These are phyloP conservation scores for Anas platyrhynchos DNA, from an alignment of 2,113 vertebrate genomes.

Conservation along the genomic window DNA sequence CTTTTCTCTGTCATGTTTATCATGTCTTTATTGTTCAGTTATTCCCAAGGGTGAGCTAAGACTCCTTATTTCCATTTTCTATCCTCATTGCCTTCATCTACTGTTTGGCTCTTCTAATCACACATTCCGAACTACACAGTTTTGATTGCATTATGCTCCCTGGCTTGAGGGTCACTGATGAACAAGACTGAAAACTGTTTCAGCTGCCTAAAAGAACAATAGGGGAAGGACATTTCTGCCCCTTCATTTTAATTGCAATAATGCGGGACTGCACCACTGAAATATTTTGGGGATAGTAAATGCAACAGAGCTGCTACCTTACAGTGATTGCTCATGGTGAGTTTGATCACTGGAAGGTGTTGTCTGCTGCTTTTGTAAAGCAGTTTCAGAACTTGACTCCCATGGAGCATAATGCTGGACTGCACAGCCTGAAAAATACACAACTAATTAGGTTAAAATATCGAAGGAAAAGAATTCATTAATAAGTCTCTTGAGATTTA, in stretches of 20 bases:
- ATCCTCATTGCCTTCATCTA: background rate
- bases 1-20: background rate
- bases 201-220: background rate
- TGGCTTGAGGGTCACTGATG: background rate
- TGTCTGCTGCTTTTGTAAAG: background rate
- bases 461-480: constrained; percentile 10
- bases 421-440: background rate
- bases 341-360: background rate
- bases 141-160: background rate
- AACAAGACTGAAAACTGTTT: background rate
- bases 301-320: background rate
- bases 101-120: background rate
- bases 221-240: background rate
- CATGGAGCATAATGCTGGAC: background rate
- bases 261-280: background rate
- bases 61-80: background rate
- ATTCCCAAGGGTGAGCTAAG: background rate
- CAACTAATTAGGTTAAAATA: constrained; percentile 6
- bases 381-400: background rate
- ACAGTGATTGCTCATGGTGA: background rate
- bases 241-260: background rate
- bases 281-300: background rate
- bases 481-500: constrained; percentile 30
- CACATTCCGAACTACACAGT: background rate
- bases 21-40: background rate